phyloP scores from a whole-genome alignment of 1,140 invertebrate genomes.

The Micrasema minimum region DNA sequence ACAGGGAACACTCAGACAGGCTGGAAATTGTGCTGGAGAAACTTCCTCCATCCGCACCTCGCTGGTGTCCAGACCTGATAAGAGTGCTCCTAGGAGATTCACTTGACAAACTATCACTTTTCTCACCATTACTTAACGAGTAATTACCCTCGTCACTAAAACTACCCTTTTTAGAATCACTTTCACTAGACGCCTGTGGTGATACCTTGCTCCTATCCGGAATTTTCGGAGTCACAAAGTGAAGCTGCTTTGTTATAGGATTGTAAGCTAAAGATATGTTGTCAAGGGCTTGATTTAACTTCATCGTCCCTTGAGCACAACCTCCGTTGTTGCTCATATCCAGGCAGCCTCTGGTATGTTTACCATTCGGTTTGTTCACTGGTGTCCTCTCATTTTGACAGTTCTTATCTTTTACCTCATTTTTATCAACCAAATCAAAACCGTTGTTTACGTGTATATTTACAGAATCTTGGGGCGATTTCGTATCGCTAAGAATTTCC shows the following conservation, averaged over 20 bases:
- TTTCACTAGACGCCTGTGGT: constrained; percentile 17
- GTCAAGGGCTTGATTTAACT: constrained; percentile 64
- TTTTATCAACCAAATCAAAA: constrained; percentile 24
- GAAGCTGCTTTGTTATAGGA: constrained; percentile 66
- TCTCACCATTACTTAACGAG: constrained; percentile 65
- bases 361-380: constrained; percentile 8
- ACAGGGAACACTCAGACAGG: constrained; percentile 63
- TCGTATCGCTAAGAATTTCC: constrained; percentile 14
- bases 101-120: constrained; percentile 61
- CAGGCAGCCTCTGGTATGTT: constrained; percentile 35
- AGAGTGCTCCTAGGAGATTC: constrained; percentile 64
- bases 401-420: constrained; percentile 7
- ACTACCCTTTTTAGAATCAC: constrained; percentile 61
- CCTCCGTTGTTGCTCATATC: constrained; percentile 46
- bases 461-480: constrained; percentile 37
- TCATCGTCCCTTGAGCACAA: constrained; percentile 65
- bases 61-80: constrained; percentile 64
- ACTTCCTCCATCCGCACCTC: constrained; percentile 64
- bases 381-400: constrained; percentile 19
- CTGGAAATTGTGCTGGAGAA: constrained; percentile 66
- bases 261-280: constrained; percentile 67
- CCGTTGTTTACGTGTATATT: constrained; percentile 46
- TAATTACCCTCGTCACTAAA: constrained; percentile 66
- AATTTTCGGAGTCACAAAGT: constrained; percentile 64
- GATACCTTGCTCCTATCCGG: constrained; percentile 23